These are phyloP conservation scores for Uloborus plumipes DNA, from an alignment of 2,888 invertebrate species.

Conservation along the genomic window DNA sequence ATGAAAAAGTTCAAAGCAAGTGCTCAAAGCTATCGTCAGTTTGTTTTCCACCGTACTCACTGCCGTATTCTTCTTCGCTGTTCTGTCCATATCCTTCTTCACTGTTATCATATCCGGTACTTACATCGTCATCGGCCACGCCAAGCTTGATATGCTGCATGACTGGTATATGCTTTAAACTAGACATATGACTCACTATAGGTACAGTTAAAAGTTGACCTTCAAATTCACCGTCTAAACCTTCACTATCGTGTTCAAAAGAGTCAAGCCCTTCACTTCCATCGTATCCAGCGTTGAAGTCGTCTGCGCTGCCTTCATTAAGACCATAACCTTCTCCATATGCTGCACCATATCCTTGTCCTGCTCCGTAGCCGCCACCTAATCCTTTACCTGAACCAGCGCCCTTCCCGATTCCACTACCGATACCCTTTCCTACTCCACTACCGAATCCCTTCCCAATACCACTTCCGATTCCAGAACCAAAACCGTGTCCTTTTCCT, in stretches of 20 bases:
- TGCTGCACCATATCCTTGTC: slow-evolving; percentile 17
- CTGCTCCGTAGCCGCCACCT: slow-evolving; percentile 34
- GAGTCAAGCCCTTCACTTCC: slow-evolving; percentile 21
- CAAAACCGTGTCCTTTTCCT: slow-evolving; percentile 20
- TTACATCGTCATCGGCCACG: slow-evolving; percentile 26
- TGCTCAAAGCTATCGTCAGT: not conserved
- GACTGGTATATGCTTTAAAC: slow-evolving; percentile 33
- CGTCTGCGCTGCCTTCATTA: slow-evolving; percentile 11
- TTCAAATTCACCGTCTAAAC: slow-evolving; percentile 24
- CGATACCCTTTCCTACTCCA: slow-evolving; percentile 19
- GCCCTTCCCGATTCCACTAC: slow-evolving; percentile 26
- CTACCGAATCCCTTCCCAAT: slow-evolving; percentile 5
- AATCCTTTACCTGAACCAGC: slow-evolving; percentile 33
- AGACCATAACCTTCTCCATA: slow-evolving; percentile 22
- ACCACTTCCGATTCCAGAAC: slow-evolving; percentile 11
- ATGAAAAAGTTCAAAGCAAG: too few species aligned
- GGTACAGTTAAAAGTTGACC: slow-evolving; percentile 39
- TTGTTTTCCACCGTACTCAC: not conserved
- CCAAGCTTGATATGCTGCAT: slow-evolving; percentile 33
- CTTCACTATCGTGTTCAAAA: not conserved
- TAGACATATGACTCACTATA: slow-evolving; percentile 12
- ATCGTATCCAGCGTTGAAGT: slow-evolving; percentile 7
- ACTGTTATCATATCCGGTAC: slow-evolving; percentile 18
- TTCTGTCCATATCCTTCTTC: not conserved
- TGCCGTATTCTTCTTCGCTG: not conserved